Evolutionary conservation across 2,113 vertebrate genomes (phyloP).

Genomic region (Microtus richardsoni): DNA sequence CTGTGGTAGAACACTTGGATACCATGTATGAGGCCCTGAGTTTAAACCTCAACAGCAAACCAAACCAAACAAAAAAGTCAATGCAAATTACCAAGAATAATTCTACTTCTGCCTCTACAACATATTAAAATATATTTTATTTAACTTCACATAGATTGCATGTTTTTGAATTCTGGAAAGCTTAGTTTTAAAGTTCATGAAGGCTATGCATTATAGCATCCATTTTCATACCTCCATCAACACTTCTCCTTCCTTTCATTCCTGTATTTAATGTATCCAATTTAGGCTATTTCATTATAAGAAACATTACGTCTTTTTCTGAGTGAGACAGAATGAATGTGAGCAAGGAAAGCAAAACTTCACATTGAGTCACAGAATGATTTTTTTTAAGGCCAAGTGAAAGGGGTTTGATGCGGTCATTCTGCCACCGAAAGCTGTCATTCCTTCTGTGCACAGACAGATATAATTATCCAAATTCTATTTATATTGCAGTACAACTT

Average conservation of each 20-base stretch:
- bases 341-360: neutral
- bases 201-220: neutral
- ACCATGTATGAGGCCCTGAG: neutral
- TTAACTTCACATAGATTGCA: neutral
- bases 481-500: neutral
- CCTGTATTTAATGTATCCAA: neutral
- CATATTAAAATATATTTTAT: neutral
- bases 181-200: neutral
- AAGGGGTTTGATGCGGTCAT: slow-evolving; percentile 26
- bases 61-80: neutral
- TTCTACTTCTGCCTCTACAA: neutral
- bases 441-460: neutral
- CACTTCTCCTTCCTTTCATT: neutral
- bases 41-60: neutral
- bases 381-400: neutral
- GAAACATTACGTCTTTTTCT: neutral
- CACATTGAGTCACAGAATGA: neutral
- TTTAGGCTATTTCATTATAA: neutral
- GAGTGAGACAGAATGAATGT: neutral
- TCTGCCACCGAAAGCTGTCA: neutral
- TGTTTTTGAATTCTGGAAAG: slow-evolving; percentile 12
- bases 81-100: neutral
- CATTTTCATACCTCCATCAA: neutral
- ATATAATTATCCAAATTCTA: neutral
- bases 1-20: neutral